Percentiles rank a stretch among this genome's conserved stretches.
Conservation (phyloP, 2,113 vertebrate species). For the Sinocyclocheilus rhinocerous region DNA sequence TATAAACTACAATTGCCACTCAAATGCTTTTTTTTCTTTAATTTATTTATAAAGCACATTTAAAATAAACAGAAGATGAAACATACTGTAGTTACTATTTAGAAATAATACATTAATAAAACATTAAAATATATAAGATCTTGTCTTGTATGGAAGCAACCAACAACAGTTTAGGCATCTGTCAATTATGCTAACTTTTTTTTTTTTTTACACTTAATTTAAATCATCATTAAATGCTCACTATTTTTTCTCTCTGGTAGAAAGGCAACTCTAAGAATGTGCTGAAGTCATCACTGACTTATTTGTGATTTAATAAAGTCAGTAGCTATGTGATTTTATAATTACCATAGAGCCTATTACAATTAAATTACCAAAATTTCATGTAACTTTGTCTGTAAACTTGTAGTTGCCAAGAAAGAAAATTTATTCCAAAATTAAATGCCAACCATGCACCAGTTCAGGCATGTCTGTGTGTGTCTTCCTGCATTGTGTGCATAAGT, state of each 20-base stretch:
- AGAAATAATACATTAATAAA: too few relatives aligned
- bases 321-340: not conserved
- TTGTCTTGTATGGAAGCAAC: too few relatives aligned
- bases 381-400: not conserved
- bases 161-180: too few relatives aligned
- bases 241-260: not conserved
- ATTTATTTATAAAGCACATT: not conserved
- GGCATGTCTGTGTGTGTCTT: constrained; percentile 8
- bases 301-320: too few relatives aligned
- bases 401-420: not conserved
- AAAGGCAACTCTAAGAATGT: not conserved
- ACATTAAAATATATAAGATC: too few relatives aligned
- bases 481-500: not conserved
- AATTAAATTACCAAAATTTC: not conserved
- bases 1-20: not conserved
- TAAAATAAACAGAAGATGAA: not conserved
- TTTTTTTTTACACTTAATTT: too few relatives aligned
- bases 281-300: too few relatives aligned
- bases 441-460: not conserved
- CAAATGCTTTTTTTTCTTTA: too few relatives aligned
- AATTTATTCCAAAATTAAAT: not conserved
- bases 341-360: not conserved
- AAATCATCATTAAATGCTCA: not conserved
- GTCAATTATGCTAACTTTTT: too few relatives aligned
- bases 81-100: too few relatives aligned